Evolutionary conservation across 2,888 invertebrate genomes (phyloP), one percentile per base, ranked within the genome.

Genomic region (Ochropleura plecta): DNA sequence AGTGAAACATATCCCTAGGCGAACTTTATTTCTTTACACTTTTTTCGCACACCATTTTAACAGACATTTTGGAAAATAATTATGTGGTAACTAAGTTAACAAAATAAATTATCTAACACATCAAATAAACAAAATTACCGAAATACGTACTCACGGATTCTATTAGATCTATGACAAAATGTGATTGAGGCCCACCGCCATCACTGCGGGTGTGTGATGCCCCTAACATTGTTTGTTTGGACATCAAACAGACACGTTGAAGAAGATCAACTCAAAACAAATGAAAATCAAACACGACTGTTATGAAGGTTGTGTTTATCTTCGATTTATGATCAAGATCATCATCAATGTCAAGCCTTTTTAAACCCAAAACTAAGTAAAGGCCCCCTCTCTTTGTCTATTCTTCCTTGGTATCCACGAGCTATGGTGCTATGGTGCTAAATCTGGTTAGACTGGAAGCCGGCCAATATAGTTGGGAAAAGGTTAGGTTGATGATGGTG

Each of bases 131-230:
- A 30, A n/a, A 82, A 67, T 49, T 51, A 53, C 48, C 14, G 16
- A 20, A 20, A 18, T 46, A 40, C 14, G 30, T 55, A 30, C 2
- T 68, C 16, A 60, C 3, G 5, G n/a, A 48, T 73, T 73, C 16
- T 55, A 55, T 68, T 53, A 42, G 0, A 44, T 72, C n/a, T 57
- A 48, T 48, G 20, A 69, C 53, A 70, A 49, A 44, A 40, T 83
- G 62, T 73, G 79, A 73, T 53, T 66, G 81, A 81, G 73, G 83
- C 84, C 68, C 79, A 73, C 69, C 7, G 66, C n/a, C 48, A 42
- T 40, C 20, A 18, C 53, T 30, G 20, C 51, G 57, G 40, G 20
- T 49, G 18, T 73, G 59, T 79, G 84, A 79, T 83, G 80, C 81
- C 73, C 18, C 60, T 20, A 4, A 55, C n/a, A 60, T 20, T 60